A percentile compares a stretch with the other conserved stretches of the same genome.
Conservation (phyloP, 2,113 vertebrate genomes). For the Girardinichthys multiradiatus region DNA sequence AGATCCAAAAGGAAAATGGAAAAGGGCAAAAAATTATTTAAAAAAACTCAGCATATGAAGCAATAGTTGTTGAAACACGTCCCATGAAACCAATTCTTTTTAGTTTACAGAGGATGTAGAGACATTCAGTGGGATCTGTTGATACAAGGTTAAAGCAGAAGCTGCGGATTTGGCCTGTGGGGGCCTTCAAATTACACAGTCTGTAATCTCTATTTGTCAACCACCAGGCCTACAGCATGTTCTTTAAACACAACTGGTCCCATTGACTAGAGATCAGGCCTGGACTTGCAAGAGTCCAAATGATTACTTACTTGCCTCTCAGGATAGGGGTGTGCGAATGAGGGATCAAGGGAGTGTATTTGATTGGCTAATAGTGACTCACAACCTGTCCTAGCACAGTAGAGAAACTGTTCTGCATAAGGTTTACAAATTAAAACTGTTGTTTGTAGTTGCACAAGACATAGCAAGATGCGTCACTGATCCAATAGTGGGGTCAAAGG, state of each 20-base stretch:
- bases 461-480: constrained; percentile 13
- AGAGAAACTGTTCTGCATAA: neutral
- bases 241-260: constrained; percentile 50
- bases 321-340: neutral
- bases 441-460: neutral
- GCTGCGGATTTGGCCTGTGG: constrained; percentile 14
- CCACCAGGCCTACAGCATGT: constrained; percentile 16
- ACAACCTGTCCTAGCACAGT: neutral
- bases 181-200: constrained; percentile 13
- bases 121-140: neutral
- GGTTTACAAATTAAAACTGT: neutral
- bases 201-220: constrained; percentile 46
- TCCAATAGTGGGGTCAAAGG: constrained; percentile 19
- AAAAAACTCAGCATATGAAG: neutral
- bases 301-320: neutral
- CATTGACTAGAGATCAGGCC: constrained; percentile 38
- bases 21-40: neutral
- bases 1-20: neutral
- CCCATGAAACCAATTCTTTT: neutral
- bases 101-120: neutral
- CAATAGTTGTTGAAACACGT: neutral
- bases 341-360: neutral
- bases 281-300: constrained; percentile 17
- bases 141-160: constrained; percentile 1
- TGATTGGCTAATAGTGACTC: constrained; percentile 10